Conservation (phyloP, 2,113 vertebrate genomes). For the Sebastes fasciatus region DNA sequence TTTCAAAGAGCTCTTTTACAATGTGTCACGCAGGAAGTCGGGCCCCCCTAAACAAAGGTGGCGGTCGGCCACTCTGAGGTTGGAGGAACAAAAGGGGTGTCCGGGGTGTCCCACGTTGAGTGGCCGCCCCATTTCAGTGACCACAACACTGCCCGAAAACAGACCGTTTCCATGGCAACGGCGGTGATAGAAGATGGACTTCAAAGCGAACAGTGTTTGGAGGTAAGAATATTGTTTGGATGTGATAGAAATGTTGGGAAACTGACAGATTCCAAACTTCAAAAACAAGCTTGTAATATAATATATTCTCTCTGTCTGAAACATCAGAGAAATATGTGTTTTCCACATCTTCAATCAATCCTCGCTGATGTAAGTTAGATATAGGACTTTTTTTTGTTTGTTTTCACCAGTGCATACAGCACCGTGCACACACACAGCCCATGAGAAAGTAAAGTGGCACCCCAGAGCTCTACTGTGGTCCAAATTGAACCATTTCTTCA, state of each 20-base stretch:
- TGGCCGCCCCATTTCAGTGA: slow-evolving; percentile 32
- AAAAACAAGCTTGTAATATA: background rate
- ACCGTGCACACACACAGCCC: background rate
- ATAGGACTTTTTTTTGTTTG: background rate
- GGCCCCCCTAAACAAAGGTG: slow-evolving; percentile 62
- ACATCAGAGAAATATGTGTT: background rate
- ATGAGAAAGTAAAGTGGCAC: background rate
- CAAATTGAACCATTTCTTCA: slow-evolving; percentile 21
- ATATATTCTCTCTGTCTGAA: background rate
- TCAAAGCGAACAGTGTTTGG: slow-evolving; percentile 1
- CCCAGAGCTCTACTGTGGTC: background rate
- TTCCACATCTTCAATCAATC: background rate
- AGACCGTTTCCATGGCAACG: slow-evolving; percentile 1
- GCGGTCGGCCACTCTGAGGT: slow-evolving; percentile 47
- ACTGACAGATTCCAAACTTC: background rate
- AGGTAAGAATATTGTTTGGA: background rate
- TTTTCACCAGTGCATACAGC: background rate
- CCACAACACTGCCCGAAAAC: slow-evolving; percentile 1
- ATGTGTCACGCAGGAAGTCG: slow-evolving; percentile 66
- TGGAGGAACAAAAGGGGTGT: slow-evolving; percentile 56
- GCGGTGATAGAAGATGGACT: slow-evolving; percentile 12
- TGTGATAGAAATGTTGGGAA: background rate
- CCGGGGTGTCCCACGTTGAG: slow-evolving; percentile 45
- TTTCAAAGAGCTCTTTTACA: slow-evolving; percentile 56
- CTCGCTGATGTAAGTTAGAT: background rate